Base-by-base conservation (phyloP, 2,797 vertebrate species). In the Coracias cyanogaster region DNA sequence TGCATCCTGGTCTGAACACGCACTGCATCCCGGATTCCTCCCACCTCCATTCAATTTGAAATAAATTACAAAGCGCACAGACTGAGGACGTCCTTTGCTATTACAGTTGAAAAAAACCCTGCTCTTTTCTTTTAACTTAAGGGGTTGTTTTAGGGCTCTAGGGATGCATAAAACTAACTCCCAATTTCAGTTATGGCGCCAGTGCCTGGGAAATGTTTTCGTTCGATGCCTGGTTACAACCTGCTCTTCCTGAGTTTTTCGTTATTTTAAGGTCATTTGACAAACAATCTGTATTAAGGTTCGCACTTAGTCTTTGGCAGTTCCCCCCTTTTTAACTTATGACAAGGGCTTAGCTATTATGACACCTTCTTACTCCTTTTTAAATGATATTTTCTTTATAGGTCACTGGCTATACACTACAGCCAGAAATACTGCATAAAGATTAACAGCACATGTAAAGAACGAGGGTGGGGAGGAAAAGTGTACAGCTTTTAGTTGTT, bases 401-500 rank as follows among this genome's bases (percentile, higher is more conserved):
- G 31, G n/a, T 43, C 11, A 57, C 9, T 49, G 3, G 10, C 6
- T 5, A 66, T 10, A 37, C 6, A 46, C 3, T 7, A 18, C 3
- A 26, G 35, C 2, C 15, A 45, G 49, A 81, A 80, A 20, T 5
- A 14, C 13, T 9, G 6, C 19, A 11, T 51, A 10, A 58, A 26
- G 28, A 49, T 57, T 29, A 15, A 9, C 41, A 26, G 39, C 3
- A 6, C 0, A 2, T 3, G 20, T 16, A 52, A 81, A 72, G 9
- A 41, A 70, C 7, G 24, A 52, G 9, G 8, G 7, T 20, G 25
- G 20, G 18, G 37, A 57, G 37, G 46, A 76, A 29, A 8, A 73
- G 60, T 1, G 0, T 6, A 16, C 6, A 51, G 7, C 3, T 37
- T 62, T n/a, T 7, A 64, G 9, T 6, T 52, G 18, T 5, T 69